These are phyloP conservation scores for Hanleya hanleyi DNA, from an alignment of 2,888 invertebrate genomes.

Conservation along the genomic window DNA sequence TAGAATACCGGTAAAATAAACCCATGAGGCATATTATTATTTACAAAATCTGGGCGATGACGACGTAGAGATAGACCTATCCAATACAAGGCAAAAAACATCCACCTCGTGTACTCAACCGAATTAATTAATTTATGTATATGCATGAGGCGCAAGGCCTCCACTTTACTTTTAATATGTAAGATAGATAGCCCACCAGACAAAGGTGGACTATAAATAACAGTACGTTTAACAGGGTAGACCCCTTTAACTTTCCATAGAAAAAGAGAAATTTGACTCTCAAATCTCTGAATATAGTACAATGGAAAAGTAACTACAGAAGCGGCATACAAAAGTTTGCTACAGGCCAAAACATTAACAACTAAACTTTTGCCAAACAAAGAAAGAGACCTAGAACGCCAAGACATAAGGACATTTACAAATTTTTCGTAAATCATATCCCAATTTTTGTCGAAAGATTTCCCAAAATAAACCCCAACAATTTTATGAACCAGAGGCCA, in stretches of 20 bases:
- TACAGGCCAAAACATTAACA: background rate
- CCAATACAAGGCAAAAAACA: background rate
- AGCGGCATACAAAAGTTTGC: background rate
- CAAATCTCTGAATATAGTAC: background rate
- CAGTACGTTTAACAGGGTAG: background rate
- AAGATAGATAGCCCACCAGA: background rate
- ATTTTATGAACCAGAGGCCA: background rate
- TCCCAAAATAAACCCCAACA: background rate
- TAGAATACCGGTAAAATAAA: background rate
- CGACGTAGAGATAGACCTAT: background rate
- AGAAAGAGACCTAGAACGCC: background rate
- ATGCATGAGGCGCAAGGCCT: background rate
- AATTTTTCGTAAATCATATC: background rate
- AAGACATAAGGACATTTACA: background rate
- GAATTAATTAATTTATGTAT: background rate
- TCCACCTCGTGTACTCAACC: background rate
- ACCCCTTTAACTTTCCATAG: background rate
- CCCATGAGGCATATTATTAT: constrained; percentile 2
- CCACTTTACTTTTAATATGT: background rate
- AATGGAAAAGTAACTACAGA: background rate
- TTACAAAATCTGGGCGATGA: background rate
- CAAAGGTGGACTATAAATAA: background rate
- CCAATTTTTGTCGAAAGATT: background rate
- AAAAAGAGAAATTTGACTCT: background rate
- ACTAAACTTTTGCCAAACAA: background rate